These are phyloP conservation scores for Tapirus terrestris DNA, from an alignment of 2,113 vertebrate species.

Conservation along the genomic window DNA sequence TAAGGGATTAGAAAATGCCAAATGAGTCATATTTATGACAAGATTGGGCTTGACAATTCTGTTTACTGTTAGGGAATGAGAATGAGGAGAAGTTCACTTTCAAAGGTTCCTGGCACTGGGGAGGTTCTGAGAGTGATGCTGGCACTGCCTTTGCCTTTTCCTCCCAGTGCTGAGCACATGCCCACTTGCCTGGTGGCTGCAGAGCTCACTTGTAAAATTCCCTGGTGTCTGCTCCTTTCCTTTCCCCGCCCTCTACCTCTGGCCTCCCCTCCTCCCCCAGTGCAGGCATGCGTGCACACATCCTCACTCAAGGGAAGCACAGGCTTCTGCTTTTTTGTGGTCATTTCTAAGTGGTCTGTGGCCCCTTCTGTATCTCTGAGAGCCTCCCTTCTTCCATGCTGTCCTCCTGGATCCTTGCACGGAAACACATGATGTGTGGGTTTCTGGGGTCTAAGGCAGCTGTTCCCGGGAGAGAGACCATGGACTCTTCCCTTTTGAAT, in stretches of 20 bases:
- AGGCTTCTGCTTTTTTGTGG: background rate
- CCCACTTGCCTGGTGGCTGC: conserved; percentile 44
- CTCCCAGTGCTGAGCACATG: background rate
- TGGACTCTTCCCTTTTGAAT: background rate
- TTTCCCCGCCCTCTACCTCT: background rate
- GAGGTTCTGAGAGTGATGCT: background rate
- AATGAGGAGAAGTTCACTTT: background rate
- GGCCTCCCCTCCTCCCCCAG: background rate
- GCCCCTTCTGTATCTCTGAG: background rate
- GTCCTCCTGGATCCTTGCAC: background rate
- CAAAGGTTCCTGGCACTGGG: background rate
- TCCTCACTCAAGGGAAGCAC: background rate
- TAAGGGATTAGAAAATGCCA: background rate
- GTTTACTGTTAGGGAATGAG: background rate
- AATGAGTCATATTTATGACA: background rate
- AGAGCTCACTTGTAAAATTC: conserved; percentile 20
- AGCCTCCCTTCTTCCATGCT: background rate
- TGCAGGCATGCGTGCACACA: background rate
- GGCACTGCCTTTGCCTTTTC: background rate
- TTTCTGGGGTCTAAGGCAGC: background rate
- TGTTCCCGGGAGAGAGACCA: background rate
- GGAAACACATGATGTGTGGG: background rate
- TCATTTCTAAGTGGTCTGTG: background rate
- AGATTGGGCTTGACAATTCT: conserved; percentile 22
- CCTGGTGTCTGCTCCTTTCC: background rate